Conservation (phyloP, 2,113 vertebrate species). For the Elachura formosa region DNA sequence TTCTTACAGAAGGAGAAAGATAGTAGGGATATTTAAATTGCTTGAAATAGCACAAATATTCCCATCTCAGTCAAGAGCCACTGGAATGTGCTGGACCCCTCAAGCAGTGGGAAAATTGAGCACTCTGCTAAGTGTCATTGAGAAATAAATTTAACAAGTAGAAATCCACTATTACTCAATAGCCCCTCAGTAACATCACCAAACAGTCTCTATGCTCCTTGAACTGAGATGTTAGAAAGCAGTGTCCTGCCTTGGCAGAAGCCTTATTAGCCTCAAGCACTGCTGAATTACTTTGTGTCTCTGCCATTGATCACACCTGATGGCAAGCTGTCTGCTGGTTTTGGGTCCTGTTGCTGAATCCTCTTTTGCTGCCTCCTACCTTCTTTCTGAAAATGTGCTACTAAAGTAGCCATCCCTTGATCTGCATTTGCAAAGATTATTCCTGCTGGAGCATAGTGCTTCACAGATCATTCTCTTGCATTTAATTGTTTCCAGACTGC, state of each 20-base stretch:
- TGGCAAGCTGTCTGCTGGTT: background rate
- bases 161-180: conserved; percentile 13
- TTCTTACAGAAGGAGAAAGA: background rate
- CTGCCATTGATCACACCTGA: background rate
- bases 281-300: background rate
- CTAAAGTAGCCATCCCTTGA: background rate
- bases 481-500: background rate
- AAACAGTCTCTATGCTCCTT: background rate
- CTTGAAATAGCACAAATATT: background rate
- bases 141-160: conserved; percentile 21
- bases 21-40: background rate
- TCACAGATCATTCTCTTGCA: background rate
- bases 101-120: background rate
- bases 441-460: background rate
- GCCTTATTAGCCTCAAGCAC: background rate
- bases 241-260: background rate
- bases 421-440: background rate
- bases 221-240: background rate
- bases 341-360: background rate
- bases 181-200: background rate
- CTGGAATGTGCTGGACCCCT: background rate
- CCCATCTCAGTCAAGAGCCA: background rate
- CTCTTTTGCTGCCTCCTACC: background rate
- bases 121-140: background rate
- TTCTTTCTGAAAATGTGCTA: background rate